These are phyloP conservation scores for Cantharis flavilabris DNA, from an alignment of 2,888 invertebrate genomes.

Conservation along the genomic window DNA sequence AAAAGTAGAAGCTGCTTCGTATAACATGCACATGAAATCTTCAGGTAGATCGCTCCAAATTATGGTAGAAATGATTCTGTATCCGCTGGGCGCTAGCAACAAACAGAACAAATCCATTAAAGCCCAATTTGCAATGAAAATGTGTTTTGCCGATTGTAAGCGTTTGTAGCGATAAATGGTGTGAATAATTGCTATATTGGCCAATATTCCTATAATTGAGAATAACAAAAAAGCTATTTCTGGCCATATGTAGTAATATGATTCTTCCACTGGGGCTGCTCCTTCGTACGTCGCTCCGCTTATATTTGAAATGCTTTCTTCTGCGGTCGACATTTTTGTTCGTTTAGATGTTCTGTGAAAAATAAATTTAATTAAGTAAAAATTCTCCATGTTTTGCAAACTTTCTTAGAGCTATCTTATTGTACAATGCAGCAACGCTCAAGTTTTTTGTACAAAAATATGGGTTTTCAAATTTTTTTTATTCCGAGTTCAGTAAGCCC, in stretches of 20 bases:
- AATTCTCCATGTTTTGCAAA: neutral
- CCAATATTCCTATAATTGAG: neutral
- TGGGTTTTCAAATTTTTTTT: neutral
- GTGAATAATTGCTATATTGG: conserved; percentile 12
- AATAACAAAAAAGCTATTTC: conserved; percentile 13
- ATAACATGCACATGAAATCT: neutral
- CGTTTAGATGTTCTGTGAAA: neutral
- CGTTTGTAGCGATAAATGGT: conserved; percentile 12
- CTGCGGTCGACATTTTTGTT: neutral
- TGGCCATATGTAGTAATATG: neutral
- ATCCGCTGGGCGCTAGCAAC: conserved; percentile 4
- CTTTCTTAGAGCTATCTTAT: neutral
- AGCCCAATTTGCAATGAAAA: conserved; percentile 22
- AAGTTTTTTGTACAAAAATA: neutral
- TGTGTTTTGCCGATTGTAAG: conserved; percentile 9
- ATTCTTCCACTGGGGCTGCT: neutral
- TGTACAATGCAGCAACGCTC: neutral
- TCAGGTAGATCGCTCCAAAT: neutral
- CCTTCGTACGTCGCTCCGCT: neutral
- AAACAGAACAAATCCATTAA: conserved; percentile 4
- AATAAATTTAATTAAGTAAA: neutral
- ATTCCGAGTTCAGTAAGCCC: neutral
- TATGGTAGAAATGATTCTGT: conserved; percentile 14
- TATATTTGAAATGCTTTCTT: neutral
- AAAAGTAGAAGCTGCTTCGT: neutral